phyloP scores from a whole-genome alignment of 2,888 invertebrate species.

The Sipha maydis region DNA sequence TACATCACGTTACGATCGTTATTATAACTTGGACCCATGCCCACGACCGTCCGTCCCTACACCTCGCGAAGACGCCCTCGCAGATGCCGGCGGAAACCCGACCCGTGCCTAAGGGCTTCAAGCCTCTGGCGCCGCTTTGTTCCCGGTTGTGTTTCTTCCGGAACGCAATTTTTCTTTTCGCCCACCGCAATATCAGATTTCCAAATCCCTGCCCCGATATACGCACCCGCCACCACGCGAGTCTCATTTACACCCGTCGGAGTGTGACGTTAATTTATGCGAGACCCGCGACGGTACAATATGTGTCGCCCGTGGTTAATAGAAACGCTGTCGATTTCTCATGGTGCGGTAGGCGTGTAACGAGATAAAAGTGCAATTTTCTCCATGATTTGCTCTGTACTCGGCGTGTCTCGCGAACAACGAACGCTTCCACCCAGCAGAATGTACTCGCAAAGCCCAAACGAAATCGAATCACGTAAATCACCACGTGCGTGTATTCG shows the following conservation, averaged over 20 bases:
- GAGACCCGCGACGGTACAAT: background rate
- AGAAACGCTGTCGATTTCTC: no score
- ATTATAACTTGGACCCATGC: background rate
- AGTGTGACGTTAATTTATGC: constrained; percentile 19
- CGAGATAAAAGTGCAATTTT: constrained; percentile 47
- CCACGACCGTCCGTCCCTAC: background rate
- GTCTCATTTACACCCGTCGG: background rate
- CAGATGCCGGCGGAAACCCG: background rate
- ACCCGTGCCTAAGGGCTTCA: background rate
- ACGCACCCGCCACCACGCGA: background rate
- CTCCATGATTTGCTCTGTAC: constrained; percentile 19
- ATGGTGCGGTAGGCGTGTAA: background rate
- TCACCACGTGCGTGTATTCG: background rate
- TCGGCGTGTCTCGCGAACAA: background rate
- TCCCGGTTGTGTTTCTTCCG: background rate
- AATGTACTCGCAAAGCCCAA: background rate
- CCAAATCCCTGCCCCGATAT: background rate
- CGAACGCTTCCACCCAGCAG: background rate
- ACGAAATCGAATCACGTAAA: background rate
- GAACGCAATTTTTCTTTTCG: background rate
- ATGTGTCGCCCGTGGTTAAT: no score
- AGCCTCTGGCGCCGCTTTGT: background rate
- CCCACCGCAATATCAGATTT: background rate
- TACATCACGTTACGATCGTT: background rate
- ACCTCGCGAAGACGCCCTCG: background rate